These are phyloP conservation scores for Drosophila mettleri DNA, from an alignment of 2,888 invertebrate genomes.

Conservation along the genomic window DNA sequence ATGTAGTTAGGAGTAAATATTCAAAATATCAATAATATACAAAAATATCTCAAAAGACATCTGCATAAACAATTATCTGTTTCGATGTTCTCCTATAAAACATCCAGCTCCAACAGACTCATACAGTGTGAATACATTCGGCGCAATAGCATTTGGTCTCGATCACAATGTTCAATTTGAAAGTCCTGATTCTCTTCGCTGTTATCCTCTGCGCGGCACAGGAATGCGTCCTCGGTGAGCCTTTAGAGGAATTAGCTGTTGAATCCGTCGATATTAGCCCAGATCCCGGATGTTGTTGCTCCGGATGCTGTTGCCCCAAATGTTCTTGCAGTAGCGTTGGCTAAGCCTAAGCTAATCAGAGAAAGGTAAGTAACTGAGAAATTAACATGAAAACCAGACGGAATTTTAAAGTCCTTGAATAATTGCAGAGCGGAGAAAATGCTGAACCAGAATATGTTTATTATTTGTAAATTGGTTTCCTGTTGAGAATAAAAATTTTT, in stretches of 20 bases:
- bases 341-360: no score
- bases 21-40: no score
- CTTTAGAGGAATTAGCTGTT: neutral
- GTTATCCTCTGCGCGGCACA: constrained; percentile 42
- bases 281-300: neutral
- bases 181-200: constrained; percentile 50
- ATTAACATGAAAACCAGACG: no score
- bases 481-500: no score
- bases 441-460: neutral
- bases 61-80: constrained; percentile 50
- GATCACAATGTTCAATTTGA: constrained; percentile 50
- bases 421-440: constrained; percentile 10
- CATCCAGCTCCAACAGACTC: neutral
- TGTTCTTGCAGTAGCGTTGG: neutral
- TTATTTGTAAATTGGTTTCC: neutral
- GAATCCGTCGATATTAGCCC: accelerated
- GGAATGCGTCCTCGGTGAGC: constrained; percentile 9
- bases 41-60: constrained; percentile 23
- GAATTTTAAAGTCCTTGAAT: neutral
- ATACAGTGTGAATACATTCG: constrained; percentile 18
- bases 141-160: neutral
- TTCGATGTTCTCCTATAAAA: constrained; percentile 37
- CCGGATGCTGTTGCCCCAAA: constrained; percentile 1
- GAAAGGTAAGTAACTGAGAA: neutral
- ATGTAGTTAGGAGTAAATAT: no score